These are phyloP conservation scores for Ceratotherium simum DNA, from an alignment of 2,113 vertebrate species.

Conservation along the genomic window DNA sequence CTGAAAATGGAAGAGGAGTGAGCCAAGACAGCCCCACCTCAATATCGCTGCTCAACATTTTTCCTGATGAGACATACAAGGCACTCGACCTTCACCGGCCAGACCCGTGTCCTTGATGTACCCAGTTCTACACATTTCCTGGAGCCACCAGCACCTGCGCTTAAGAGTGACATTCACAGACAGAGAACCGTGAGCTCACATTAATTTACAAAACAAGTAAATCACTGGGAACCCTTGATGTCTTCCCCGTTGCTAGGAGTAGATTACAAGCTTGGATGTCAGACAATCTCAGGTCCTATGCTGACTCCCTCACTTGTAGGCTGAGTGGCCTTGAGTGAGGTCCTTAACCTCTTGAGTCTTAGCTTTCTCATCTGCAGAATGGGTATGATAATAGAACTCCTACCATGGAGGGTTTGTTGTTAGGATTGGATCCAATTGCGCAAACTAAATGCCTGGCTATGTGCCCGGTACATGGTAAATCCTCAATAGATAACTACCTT, in stretches of 20 bases:
- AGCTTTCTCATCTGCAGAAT: background rate
- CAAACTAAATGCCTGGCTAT: background rate
- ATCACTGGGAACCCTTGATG: background rate
- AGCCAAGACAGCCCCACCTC: fast-evolving
- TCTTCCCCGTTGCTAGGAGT: background rate
- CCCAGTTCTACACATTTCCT: background rate
- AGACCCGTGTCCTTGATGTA: background rate
- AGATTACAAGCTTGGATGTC: background rate
- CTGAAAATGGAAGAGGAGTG: background rate
- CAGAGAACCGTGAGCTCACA: background rate
- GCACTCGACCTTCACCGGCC: background rate
- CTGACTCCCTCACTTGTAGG: background rate
- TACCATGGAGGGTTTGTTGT: background rate
- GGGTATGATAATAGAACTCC: background rate
- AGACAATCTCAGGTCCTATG: background rate
- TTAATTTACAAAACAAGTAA: background rate
- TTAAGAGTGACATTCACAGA: background rate
- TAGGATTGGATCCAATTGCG: background rate
- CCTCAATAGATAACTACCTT: background rate
- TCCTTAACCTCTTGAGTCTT: background rate
- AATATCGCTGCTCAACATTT: background rate
- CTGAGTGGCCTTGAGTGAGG: background rate
- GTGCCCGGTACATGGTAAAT: background rate
- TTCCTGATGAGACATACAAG: background rate
- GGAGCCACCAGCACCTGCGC: background rate